Percentiles rank a stretch among this genome's conserved stretches.
phyloP scores from a whole-genome alignment of 2,113 vertebrate genomes.

The Hymenochirus boettgeri region DNA sequence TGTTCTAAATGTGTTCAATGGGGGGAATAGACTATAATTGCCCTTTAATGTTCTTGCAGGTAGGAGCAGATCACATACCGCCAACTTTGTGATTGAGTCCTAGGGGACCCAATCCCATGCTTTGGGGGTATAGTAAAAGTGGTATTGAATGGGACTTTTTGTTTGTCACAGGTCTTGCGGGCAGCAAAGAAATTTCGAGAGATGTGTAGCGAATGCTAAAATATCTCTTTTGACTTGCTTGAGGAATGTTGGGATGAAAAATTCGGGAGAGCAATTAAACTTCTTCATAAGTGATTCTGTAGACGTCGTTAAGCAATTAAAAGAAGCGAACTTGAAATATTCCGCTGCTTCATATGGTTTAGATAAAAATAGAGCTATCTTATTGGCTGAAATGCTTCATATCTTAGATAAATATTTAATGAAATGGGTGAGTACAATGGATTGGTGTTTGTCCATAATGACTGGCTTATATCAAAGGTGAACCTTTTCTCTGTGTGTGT shows the following conservation, averaged over 20 bases:
- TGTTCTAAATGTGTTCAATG: no score
- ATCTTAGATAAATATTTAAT: constrained; percentile 84
- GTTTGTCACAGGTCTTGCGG: constrained; percentile 68
- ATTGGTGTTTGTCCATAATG: no score
- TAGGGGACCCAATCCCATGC: no score
- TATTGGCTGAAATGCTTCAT: constrained; percentile 64
- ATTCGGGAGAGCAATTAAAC: constrained; percentile 59
- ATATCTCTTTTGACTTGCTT: constrained; percentile 66
- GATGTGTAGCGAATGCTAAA: constrained; percentile 60
- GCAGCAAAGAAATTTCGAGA: constrained; percentile 70
- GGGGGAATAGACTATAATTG: no score
- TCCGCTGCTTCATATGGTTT: constrained; percentile 91
- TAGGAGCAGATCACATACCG: no score
- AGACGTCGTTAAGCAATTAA: constrained; percentile 65
- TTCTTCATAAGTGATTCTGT: constrained; percentile 53
- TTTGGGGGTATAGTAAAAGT: not conserved
- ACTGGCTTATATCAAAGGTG: no score
- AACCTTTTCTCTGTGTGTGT: no score
- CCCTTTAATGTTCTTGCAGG: no score
- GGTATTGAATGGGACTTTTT: constrained; percentile 11
- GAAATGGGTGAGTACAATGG: constrained; percentile 77
- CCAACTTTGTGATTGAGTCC: no score
- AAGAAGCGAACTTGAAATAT: constrained; percentile 60
- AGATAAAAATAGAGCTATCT: constrained; percentile 76
- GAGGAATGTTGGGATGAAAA: constrained; percentile 67